Percentiles rank a stretch among this genome's conserved stretches.
Conservation (phyloP, 2,888 invertebrate genomes). For the Amiota communis region DNA sequence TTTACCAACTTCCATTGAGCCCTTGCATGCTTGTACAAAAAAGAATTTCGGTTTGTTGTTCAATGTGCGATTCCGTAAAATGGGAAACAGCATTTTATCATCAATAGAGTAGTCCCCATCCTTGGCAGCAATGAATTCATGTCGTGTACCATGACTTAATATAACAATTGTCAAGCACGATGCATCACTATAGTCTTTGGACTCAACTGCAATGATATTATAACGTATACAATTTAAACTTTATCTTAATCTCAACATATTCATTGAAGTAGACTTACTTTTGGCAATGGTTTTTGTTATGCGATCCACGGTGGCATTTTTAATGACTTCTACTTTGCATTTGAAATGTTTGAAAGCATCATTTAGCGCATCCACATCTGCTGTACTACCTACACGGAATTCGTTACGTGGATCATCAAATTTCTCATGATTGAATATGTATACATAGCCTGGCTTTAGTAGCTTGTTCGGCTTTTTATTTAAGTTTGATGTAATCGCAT, state of each 20-base stretch:
- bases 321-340: constrained; percentile 59
- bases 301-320: constrained; percentile 61
- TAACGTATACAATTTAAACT: neutral
- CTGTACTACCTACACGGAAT: constrained; percentile 61
- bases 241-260: neutral
- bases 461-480: constrained; percentile 39
- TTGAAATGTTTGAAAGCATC: constrained; percentile 61
- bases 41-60: constrained; percentile 69
- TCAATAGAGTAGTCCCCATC: constrained; percentile 69
- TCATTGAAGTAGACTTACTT: constrained; percentile 61
- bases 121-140: constrained; percentile 65
- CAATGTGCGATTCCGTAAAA: constrained; percentile 66
- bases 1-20: constrained; percentile 56
- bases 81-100: constrained; percentile 66
- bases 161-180: constrained; percentile 68
- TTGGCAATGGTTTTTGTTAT: constrained; percentile 59
- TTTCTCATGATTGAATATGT: constrained; percentile 69
- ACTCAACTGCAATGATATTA: constrained; percentile 59
- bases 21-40: constrained; percentile 72
- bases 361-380: constrained; percentile 63
- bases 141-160: constrained; percentile 68
- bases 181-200: constrained; percentile 60
- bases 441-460: constrained; percentile 63
- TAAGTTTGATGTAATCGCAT: neutral
- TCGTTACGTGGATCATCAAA: constrained; percentile 63